Evolutionary conservation across 2,113 vertebrate species (phyloP).

Genomic region (Hirundichthys speculiger): DNA sequence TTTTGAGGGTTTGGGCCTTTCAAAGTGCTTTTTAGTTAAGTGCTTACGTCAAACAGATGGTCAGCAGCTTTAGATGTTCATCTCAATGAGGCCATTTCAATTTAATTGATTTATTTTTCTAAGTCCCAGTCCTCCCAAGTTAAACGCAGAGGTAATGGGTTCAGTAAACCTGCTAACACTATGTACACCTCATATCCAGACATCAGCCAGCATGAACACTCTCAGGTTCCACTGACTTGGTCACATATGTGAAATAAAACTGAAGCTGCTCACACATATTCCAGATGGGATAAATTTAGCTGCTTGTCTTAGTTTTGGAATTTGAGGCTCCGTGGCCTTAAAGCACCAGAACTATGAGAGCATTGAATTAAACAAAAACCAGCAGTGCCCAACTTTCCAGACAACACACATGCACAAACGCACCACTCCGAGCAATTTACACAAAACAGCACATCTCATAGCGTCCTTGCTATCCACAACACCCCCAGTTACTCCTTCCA

Average conservation of each 20-base stretch:
- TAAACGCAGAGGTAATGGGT: conserved; percentile 1
- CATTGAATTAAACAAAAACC: conserved; percentile 16
- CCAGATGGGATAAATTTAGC: conserved; percentile 19
- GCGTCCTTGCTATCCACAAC: conserved; percentile 63
- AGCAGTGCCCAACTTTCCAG: conserved; percentile 10
- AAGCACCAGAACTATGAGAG: conserved; percentile 64
- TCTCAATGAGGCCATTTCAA: neutral
- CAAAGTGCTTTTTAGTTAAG: conserved; percentile 72
- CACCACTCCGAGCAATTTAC: conserved; percentile 63
- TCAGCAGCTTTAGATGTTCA: conserved; percentile 10
- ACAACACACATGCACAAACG: conserved; percentile 25
- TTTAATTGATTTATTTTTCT: neutral
- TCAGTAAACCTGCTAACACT: conserved; percentile 1
- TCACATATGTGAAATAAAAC: conserved; percentile 23
- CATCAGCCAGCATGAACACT: conserved; percentile 7
- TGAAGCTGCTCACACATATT: conserved; percentile 47
- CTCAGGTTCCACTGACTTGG: conserved; percentile 48
- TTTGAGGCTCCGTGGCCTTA: conserved; percentile 2
- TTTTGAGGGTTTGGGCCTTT: conserved; percentile 24
- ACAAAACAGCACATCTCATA: conserved; percentile 65
- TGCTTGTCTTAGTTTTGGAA: conserved; percentile 15
- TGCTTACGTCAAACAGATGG: conserved; percentile 39
- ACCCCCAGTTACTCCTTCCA: conserved; percentile 46
- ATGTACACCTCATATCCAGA: conserved; percentile 2
- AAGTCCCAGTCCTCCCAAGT: conserved; percentile 1